These are phyloP conservation scores for Mastigias papua DNA, from an alignment of 30 jellyfish, hydroid and myxozoan genomes.

Conservation along the genomic window DNA sequence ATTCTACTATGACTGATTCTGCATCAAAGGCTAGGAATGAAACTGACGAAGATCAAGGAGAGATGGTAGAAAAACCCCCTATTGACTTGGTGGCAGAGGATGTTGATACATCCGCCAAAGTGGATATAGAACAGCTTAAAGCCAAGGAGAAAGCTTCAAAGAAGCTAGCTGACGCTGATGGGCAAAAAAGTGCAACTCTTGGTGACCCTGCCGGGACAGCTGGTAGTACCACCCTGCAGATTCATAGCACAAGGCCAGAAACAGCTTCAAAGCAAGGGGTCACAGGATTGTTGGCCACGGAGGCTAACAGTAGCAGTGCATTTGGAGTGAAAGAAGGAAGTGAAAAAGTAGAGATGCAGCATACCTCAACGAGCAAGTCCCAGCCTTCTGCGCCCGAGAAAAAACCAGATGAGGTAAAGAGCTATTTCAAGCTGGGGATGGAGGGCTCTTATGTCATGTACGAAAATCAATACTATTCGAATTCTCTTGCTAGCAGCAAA, in stretches of 20 bases:
- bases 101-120: background rate
- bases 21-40: background rate
- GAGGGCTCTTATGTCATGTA: slow-evolving; percentile 81
- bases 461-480: slow-evolving; percentile 81
- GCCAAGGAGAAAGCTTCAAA: background rate
- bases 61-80: background rate
- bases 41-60: background rate
- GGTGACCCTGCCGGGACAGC: background rate
- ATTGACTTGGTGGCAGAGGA: background rate
- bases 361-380: background rate
- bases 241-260: background rate
- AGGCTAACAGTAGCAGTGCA: background rate
- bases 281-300: background rate
- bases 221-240: background rate
- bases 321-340: background rate
- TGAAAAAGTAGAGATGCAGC: background rate
- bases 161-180: background rate
- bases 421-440: slow-evolving; percentile 90
- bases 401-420: slow-evolving; percentile 54
- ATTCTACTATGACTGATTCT: background rate
- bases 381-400: background rate
- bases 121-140: background rate
- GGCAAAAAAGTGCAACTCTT: background rate
- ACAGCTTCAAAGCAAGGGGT: background rate
- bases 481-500: slow-evolving; percentile 90